Evolutionary conservation across 2,797 vertebrate species (phyloP), one percentile per base, ranked within the genome.

Genomic region (Sebastes nivosus): DNA sequence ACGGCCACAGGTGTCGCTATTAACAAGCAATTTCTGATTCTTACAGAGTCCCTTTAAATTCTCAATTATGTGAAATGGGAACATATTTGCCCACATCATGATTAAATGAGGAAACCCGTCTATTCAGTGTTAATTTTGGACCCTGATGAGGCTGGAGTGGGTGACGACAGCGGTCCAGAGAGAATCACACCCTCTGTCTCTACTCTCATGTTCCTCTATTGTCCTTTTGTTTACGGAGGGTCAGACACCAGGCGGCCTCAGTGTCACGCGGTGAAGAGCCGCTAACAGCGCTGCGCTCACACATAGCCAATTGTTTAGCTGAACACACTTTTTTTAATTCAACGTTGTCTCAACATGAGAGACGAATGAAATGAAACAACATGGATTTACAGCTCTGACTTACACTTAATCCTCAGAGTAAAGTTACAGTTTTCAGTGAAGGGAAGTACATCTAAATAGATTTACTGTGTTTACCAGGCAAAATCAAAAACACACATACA

Each of bases 191-290:
- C 79, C 83, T 25, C 60, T 50, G 63, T 50, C 36, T 77, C 67
- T 80, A 71, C 59, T 82, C 60, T 58, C 38, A 46, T 67, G 75
- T 70, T 77, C 27, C 25, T 79, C 78, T 72, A 72, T 91, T 78
- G 89, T 81, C 68, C 85, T 80, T 86, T 86, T 92, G 87, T 92
- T 83, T 72, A 66, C 8, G 5, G 63, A 75, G 59, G 77, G 65
- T 88, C 66, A 77, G 84, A 86, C 75, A 86, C 80, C 82, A 88
- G 74, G 59, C 72, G 6, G 72, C 9, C 63, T 84, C 81, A 67
- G 83, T 80, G 72, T 75, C 20, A 65, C 22, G 18, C n/a, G 8
- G 67, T 32, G 22, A 81, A 50, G 38, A 85, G 80, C 65, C 76
- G 69, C 74, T 27, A 61, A 22, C 72, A 70, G 74, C 8, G 67